These are phyloP conservation scores for Synanthedon formicaeformis DNA, from an alignment of 2,888 invertebrate species.

Conservation along the genomic window DNA sequence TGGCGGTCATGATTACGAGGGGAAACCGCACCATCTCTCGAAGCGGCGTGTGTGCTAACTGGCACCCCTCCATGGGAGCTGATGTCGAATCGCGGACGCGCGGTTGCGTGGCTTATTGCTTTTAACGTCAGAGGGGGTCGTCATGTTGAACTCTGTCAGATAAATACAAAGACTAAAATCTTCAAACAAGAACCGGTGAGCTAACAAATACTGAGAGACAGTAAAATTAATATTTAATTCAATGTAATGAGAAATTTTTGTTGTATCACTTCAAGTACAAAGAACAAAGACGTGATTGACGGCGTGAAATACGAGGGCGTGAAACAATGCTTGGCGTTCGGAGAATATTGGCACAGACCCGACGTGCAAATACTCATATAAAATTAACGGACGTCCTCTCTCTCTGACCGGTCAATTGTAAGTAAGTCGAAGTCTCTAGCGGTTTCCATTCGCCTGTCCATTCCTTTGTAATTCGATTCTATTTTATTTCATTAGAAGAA, in stretches of 20 bases:
- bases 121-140: too few relatives aligned
- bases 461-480: background rate
- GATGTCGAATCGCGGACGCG: conserved; percentile 1
- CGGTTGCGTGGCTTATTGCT: background rate
- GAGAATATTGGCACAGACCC: background rate
- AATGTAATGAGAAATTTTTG: background rate
- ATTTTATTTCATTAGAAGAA: background rate
- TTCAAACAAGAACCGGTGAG: background rate
- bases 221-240: background rate
- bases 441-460: conserved; percentile 1
- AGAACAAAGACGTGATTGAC: conserved; percentile 27
- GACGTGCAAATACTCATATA: background rate
- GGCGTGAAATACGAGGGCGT: conserved; percentile 13
- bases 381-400: background rate
- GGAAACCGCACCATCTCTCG: too few relatives aligned
- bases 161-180: background rate
- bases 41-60: background rate
- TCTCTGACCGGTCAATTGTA: background rate
- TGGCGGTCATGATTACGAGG: too few relatives aligned
- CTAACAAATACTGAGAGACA: background rate
- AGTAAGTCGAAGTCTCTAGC: background rate
- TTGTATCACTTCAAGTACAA: conserved; percentile 21
- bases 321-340: conserved; percentile 6
- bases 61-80: background rate
- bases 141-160: too few relatives aligned